These are phyloP conservation scores for Norana najaformis DNA, from an alignment of 2,888 invertebrate species.

Conservation along the genomic window DNA sequence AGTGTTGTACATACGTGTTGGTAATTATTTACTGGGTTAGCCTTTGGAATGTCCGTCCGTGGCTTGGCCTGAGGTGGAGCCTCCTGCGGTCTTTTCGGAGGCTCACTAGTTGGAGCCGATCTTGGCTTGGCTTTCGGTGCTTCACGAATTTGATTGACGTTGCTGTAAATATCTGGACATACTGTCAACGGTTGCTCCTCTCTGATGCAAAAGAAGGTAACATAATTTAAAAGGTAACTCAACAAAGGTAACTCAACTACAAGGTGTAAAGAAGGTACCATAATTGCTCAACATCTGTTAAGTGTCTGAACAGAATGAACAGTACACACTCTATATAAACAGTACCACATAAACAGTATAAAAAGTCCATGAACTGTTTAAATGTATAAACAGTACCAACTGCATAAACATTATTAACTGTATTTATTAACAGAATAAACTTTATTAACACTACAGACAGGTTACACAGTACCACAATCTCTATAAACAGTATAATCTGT, in stretches of 20 bases:
- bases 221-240: too few relatives aligned
- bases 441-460: background rate
- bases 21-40: background rate
- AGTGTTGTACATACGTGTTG: background rate
- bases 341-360: background rate
- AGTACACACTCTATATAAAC: background rate
- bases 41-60: background rate
- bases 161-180: background rate
- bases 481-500: background rate
- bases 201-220: background rate
- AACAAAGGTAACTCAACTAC: background rate
- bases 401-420: background rate
- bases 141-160: background rate
- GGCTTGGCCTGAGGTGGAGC: background rate
- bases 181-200: background rate
- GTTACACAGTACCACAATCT: too few relatives aligned
- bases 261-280: background rate
- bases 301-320: background rate
- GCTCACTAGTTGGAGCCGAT: background rate
- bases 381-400: background rate
- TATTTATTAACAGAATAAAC: background rate
- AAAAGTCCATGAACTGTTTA: too few relatives aligned
- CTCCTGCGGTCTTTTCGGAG: background rate
- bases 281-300: background rate
- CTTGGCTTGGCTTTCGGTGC: background rate